Conservation (phyloP, 2,888 invertebrate genomes). For the Drosophila mettleri region DNA sequence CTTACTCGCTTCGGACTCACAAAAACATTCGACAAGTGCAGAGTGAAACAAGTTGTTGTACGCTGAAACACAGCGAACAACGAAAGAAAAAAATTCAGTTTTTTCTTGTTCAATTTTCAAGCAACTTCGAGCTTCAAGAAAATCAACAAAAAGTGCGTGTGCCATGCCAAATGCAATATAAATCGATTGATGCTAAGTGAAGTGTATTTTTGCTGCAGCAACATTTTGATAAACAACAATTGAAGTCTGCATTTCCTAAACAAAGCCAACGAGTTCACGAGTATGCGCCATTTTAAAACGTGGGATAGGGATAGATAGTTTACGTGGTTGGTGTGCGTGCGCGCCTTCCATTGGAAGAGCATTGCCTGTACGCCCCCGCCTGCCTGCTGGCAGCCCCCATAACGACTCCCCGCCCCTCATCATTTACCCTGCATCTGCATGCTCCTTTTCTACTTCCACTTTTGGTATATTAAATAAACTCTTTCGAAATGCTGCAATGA, state of each 20-base stretch:
- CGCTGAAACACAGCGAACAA: conserved; percentile 76
- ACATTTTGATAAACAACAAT: conserved; percentile 17
- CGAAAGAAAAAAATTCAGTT: conserved; percentile 34
- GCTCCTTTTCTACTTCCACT: conserved; percentile 35
- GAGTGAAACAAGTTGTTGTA: conserved; percentile 79
- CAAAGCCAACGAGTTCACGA: conserved; percentile 70
- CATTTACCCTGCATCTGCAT: background rate
- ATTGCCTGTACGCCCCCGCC: background rate
- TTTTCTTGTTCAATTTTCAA: conserved; percentile 29
- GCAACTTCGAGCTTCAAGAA: conserved; percentile 16
- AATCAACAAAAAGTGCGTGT: conserved; percentile 26
- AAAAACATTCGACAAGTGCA: conserved; percentile 81
- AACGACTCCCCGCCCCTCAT: background rate
- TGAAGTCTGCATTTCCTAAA: conserved; percentile 76
- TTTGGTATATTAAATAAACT: conserved; percentile 62
- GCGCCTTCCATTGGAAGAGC: conserved; percentile 77
- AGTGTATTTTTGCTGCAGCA: background rate
- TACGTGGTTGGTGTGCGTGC: conserved; percentile 56
- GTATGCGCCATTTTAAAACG: conserved; percentile 79
- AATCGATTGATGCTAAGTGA: background rate
- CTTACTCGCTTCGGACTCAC: conserved; percentile 61
- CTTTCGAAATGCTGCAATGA: conserved; percentile 42
- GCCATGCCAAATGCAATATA: background rate
- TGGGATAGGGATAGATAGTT: conserved; percentile 80
- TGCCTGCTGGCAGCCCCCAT: background rate